Base-by-base conservation (phyloP, 2,888 invertebrate species). In the Arenicola marina region DNA sequence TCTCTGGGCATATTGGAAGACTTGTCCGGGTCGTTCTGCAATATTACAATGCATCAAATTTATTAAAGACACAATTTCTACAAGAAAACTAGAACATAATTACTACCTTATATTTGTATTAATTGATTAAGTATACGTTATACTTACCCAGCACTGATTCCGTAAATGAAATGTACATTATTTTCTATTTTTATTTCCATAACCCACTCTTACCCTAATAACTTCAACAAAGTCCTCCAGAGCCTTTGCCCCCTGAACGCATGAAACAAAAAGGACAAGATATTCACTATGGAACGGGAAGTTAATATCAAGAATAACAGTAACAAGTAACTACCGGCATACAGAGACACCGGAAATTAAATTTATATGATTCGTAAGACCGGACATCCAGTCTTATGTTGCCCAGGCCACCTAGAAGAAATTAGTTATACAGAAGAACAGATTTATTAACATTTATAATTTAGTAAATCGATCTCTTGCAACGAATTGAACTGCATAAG, bases 201-300 rank as follows among this genome's bases (percentile, higher is more conserved):
- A 2, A 18, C 31, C 7, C 18, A 24, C 29, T 62, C 73, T 73
- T 66, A 78, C 79, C 73, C 90, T 54, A 87, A 96, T 89, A 64
- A 91, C 92, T 77, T 95, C 95, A 63, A 94, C 89, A 84, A 96
- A 96, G 78, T 95, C 95, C 80, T 96, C 95, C 73, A 96, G 84
- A 7, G 93, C 92, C 82, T 92, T 92, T 38, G 91, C 88, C 62
- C 94, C 95, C 93, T 93, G 74, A 28, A 62, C 55, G 28, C n/a
- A n/a, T n/a, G n/a, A n/a, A n/a, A n/a, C n/a, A n/a, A n/a, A n/a
- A n/a, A n/a, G n/a, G n/a, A n/a, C n/a, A n/a, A n/a, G n/a, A n/a
- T n/a, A n/a, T n/a, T n/a, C n/a, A n/a, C n/a, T n/a, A n/a, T n/a
- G n/a, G n/a, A n/a, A n/a, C n/a, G n/a, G n/a, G n/a, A n/a, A n/a